Evolutionary conservation across 2,797 vertebrate genomes (phyloP).

Genomic region (Orientallactaga sibirica): DNA sequence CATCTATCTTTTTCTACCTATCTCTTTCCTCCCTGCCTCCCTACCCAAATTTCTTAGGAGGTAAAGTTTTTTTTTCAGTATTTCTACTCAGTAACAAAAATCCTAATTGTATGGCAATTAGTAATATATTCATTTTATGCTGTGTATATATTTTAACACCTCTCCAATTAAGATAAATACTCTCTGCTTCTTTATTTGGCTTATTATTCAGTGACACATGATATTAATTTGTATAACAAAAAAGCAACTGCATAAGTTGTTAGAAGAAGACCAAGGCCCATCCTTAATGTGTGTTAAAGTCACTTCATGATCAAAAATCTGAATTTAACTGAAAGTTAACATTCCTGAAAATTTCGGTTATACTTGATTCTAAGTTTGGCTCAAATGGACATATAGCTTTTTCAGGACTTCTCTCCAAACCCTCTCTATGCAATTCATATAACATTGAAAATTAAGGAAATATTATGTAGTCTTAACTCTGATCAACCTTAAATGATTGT

Average conservation of each 20-base stretch:
- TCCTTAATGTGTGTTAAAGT: constrained; percentile 30
- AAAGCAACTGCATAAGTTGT: neutral
- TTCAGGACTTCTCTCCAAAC: constrained; percentile 12
- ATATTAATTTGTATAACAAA: neutral
- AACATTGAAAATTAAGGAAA: constrained; percentile 43
- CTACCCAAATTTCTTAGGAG: constrained; percentile 54
- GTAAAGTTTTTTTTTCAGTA: constrained; percentile 21
- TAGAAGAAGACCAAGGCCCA: neutral
- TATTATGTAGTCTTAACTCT: neutral
- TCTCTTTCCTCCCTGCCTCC: constrained; percentile 6
- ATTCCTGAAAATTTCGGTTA: constrained; percentile 21
- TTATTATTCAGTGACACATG: neutral
- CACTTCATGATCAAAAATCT: constrained; percentile 25
- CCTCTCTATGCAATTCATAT: neutral
- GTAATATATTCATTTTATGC: constrained; percentile 24
- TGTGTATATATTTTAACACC: neutral
- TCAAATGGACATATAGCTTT: constrained; percentile 10
- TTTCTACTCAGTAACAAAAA: constrained; percentile 63
- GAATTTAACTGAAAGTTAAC: constrained; percentile 17
- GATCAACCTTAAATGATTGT: neutral
- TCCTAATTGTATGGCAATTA: constrained; percentile 35
- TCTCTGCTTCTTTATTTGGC: constrained; percentile 62
- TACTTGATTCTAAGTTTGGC: constrained; percentile 33
- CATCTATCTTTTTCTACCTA: neutral
- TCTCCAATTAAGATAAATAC: constrained; percentile 35